Evolutionary conservation across 1,140 invertebrate genomes (phyloP), one percentile per base, ranked within the genome.

Genomic region (Eulimnadia texana): DNA sequence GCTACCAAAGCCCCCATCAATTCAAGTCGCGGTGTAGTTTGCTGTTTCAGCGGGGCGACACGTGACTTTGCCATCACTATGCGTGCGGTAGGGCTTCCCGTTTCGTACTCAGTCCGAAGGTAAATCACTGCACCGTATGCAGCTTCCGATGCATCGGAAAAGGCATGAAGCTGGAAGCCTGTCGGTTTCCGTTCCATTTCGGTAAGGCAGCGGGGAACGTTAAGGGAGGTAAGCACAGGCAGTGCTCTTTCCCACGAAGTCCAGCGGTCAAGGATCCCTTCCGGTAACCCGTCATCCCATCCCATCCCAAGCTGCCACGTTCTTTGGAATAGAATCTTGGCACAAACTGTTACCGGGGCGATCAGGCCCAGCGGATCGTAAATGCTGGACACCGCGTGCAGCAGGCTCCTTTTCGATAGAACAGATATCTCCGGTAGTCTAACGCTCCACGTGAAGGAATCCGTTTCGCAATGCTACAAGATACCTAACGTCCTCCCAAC

Each of bases 81-180:
- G 2, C 54, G 54, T 16, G 57, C 23, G 16, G 61, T 1, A 11
- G 56, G 28, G 0, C 11, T 28, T 19, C 58, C 58, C 1, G 42
- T 23, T 33, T 49, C 11, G 16, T 42, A 50, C 23, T 42, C 47
- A 19, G 53, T 20, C 27, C 67, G 55, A n/a, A 70, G 11, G 27
- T 67, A 69, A 3, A 53, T 64, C 27, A 68, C 68, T 9, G 67
- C 66, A n/a, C 64, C 61, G 42, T 65, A 66, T 2, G 68, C 69
- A 33, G 62, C 33, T 47, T 64, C 33, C 10, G 64, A 67, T 6
- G 69, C 66, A 63, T 70, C 66, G n/a, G 61, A 63, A 50, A 68
- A 69, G n/a, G 64, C 62, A 56, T 70, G 68, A 11, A 70, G 54
- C 54, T 69, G 61, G 13, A 61, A 25, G 13, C 29, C 25, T 6